A percentile compares a stretch with the other conserved stretches of the same genome.
These are phyloP conservation scores for Phalacrocorax aristotelis DNA, from an alignment of 2,113 vertebrate species.

Conservation along the genomic window DNA sequence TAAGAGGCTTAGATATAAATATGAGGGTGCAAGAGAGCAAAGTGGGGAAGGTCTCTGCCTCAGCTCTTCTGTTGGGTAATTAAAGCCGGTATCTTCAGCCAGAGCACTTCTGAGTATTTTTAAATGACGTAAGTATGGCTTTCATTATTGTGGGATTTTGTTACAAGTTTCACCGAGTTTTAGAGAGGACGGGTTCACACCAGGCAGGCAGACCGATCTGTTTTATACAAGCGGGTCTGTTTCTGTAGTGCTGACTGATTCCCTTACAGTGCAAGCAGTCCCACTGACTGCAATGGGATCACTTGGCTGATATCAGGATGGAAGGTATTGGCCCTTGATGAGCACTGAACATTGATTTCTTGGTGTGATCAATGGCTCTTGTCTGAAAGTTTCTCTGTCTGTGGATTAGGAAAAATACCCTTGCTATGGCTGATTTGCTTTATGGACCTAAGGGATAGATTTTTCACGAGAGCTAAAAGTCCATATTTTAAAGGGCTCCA, in stretches of 20 bases:
- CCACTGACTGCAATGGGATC: not conserved
- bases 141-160: not conserved
- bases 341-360: not conserved
- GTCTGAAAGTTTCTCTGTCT: not conserved
- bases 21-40: not conserved
- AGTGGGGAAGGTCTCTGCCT: not conserved
- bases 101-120: not conserved
- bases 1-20: conserved; percentile 58
- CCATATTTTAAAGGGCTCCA: not conserved
- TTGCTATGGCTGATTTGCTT: not conserved
- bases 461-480: not conserved
- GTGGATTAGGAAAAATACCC: conserved; percentile 8
- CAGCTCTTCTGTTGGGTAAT: not conserved
- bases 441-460: not conserved
- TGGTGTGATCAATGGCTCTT: not conserved
- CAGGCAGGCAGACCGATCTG: not conserved
- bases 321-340: not conserved
- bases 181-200: not conserved
- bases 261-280: not conserved
- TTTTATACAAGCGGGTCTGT: not conserved
- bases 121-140: not conserved
- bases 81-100: not conserved
- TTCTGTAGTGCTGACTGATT: not conserved
- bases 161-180: not conserved
- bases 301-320: not conserved